A percentile compares a stretch with the other conserved stretches of the same genome.
Conservation (phyloP, 2,888 invertebrate species). For the Cantharis rustica region DNA sequence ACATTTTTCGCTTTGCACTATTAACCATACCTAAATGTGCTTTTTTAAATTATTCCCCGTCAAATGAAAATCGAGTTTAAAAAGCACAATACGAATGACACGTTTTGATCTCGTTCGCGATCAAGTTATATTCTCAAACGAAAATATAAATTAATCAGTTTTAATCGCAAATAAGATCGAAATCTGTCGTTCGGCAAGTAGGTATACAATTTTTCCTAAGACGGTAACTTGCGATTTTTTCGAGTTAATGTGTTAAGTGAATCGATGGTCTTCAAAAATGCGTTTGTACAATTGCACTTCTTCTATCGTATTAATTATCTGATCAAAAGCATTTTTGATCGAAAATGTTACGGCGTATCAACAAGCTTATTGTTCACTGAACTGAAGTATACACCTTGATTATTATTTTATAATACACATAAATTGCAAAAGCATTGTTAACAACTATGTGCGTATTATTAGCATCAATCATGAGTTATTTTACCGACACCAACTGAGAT, state of each 20-base stretch:
- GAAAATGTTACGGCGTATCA: background rate
- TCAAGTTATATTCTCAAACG: no score
- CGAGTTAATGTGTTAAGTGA: no score
- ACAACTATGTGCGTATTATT: conserved; percentile 31
- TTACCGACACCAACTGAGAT: conserved; percentile 46
- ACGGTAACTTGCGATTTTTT: no score
- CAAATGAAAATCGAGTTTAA: no score
- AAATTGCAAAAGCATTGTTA: background rate
- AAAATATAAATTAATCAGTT: no score
- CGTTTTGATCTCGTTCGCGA: no score
- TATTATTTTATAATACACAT: background rate
- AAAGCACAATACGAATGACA: no score
- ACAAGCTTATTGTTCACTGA: background rate
- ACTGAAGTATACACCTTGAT: background rate
- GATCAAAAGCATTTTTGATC: background rate
- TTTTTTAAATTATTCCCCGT: no score
- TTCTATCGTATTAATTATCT: background rate
- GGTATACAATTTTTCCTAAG: no score
- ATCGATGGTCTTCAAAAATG: background rate
- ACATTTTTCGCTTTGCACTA: background rate
- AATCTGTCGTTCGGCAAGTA: no score
- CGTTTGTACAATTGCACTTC: background rate
- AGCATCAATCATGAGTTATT: conserved; percentile 50
- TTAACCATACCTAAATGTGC: no score
- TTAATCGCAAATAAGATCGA: no score